Percentiles rank a stretch among this genome's conserved stretches.
phyloP scores from a whole-genome alignment of 2,113 vertebrate genomes.

The Oenanthe oenanthe region DNA sequence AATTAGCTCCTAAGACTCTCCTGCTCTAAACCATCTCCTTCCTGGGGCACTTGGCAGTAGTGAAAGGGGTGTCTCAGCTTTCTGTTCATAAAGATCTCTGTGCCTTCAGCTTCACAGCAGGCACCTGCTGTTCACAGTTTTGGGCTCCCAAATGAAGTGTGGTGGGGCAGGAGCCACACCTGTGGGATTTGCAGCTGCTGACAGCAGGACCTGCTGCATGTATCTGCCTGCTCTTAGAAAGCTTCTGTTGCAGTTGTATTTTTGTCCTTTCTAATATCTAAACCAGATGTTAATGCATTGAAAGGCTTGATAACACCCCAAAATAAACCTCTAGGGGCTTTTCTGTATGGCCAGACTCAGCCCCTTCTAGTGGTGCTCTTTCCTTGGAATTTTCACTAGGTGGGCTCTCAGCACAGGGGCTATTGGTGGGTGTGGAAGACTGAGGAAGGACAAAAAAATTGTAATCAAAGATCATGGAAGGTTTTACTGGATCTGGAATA shows the following conservation, averaged over 20 bases:
- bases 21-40: background rate
- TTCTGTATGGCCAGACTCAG: background rate
- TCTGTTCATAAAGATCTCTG: background rate
- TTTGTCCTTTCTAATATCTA: background rate
- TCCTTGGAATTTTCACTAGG: background rate
- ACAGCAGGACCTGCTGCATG: background rate
- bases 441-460: background rate
- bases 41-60: background rate
- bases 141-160: background rate
- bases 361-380: background rate
- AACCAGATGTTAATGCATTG: background rate
- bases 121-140: background rate
- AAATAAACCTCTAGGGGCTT: background rate
- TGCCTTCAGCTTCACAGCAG: constrained; percentile 7
- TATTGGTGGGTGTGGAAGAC: background rate
- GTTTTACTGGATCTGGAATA: background rate
- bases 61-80: background rate
- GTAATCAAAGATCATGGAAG: background rate
- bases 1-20: background rate
- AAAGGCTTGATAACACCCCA: background rate
- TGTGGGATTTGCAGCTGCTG: background rate
- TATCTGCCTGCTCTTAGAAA: background rate
- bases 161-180: background rate
- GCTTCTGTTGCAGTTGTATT: background rate
- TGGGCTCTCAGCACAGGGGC: background rate